phyloP scores from a whole-genome alignment of 1,140 invertebrate genomes.

The Pseudomyrmex pallidus region DNA sequence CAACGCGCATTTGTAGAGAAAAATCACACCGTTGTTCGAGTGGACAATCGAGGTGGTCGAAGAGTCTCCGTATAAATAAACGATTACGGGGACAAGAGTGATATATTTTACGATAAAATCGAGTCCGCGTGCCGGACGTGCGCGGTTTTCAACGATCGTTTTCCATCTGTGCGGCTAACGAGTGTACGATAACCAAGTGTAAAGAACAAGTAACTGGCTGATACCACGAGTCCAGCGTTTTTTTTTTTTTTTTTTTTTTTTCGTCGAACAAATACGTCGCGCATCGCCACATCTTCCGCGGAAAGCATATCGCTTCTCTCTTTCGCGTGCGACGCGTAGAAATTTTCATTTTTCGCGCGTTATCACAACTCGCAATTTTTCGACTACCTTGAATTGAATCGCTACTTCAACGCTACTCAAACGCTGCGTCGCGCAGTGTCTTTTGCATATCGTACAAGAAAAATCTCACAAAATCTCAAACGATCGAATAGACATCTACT shows the following conservation, averaged over 20 bases:
- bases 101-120: slow-evolving; percentile 5
- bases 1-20: slow-evolving; percentile 12
- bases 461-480: slow-evolving; percentile 1
- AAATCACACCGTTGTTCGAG: slow-evolving; percentile 36
- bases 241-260: background rate
- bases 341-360: slow-evolving; percentile 11
- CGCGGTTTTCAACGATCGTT: slow-evolving; percentile 36
- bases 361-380: slow-evolving; percentile 33
- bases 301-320: slow-evolving; percentile 14
- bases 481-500: slow-evolving; percentile 5
- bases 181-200: slow-evolving; percentile 74
- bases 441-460: slow-evolving; percentile 20
- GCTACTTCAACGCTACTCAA: background rate
- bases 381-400: background rate
- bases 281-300: background rate
- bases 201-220: slow-evolving; percentile 64
- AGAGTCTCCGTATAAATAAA: background rate
- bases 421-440: background rate
- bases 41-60: slow-evolving; percentile 10
- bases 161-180: slow-evolving; percentile 64
- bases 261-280: background rate
- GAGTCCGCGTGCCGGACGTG: background rate
- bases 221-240: slow-evolving; percentile 31
- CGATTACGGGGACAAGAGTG: slow-evolving; percentile 8
- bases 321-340: slow-evolving; percentile 29